Evolutionary conservation across 2,888 invertebrate genomes (phyloP).

Genomic region (Anthoptus insignis): DNA sequence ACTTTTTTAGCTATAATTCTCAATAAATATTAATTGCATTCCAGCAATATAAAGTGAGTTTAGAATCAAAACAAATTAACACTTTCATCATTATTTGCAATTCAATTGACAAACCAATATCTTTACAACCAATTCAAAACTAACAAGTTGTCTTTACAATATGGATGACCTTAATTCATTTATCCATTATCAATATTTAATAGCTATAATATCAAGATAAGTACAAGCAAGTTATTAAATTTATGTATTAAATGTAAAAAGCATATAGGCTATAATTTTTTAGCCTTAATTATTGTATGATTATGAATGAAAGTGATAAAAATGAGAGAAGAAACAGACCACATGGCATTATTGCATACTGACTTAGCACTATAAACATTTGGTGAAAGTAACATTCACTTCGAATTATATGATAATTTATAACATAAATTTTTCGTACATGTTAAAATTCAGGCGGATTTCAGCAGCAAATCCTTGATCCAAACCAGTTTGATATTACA

Average conservation of each 20-base stretch:
- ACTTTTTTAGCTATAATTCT: too few relatives aligned
- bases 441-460: not conserved
- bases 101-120: not conserved
- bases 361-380: slow-evolving; percentile 58
- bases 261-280: not conserved
- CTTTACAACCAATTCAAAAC: not conserved
- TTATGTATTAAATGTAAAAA: too few relatives aligned
- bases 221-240: too few relatives aligned
- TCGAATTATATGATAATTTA: slow-evolving; percentile 40
- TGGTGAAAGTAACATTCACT: slow-evolving; percentile 82
- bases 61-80: too few relatives aligned
- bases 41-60: too few relatives aligned
- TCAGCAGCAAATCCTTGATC: not conserved
- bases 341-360: slow-evolving; percentile 45
- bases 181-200: not conserved
- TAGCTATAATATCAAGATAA: not conserved
- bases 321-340: slow-evolving; percentile 13
- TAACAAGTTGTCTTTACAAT: not conserved
- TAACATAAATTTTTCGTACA: slow-evolving; percentile 7
- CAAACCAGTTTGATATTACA: not conserved
- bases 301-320: slow-evolving; percentile 11
- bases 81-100: not conserved
- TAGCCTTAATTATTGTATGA: not conserved
- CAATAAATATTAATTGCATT: too few relatives aligned
- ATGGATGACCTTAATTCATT: not conserved